phyloP scores from a whole-genome alignment of 2,888 invertebrate species.

The Pyrgus malvae region DNA sequence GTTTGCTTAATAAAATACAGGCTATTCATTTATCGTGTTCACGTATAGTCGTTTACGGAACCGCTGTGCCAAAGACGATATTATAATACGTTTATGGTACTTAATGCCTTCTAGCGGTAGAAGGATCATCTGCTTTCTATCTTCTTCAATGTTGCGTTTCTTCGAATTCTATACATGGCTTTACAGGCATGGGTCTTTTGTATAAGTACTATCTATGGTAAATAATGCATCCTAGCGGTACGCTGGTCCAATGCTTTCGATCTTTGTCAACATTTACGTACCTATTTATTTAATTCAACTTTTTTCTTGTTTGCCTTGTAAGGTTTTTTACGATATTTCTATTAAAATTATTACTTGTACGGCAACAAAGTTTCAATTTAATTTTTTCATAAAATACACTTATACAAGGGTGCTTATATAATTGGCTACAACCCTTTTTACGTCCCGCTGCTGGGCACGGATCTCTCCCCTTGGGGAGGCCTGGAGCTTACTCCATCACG shows the following conservation, averaged over 20 bases:
- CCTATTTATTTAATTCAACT: neutral
- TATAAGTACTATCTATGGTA: neutral
- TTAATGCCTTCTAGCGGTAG: neutral
- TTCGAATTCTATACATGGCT: neutral
- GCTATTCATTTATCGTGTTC: constrained; percentile 3
- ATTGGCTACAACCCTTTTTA: too few species aligned
- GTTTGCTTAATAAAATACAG: neutral
- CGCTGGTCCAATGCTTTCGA: neutral
- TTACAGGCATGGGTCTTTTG: neutral
- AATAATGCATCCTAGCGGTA: neutral
- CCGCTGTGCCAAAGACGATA: constrained; percentile 3
- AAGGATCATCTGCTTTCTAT: neutral
- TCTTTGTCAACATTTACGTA: neutral
- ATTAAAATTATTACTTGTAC: too few species aligned
- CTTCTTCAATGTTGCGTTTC: constrained; percentile 1
- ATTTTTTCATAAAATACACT: too few species aligned
- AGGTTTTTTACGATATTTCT: neutral
- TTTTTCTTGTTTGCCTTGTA: neutral
- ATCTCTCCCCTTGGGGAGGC: too few species aligned
- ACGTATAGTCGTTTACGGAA: constrained; percentile 6
- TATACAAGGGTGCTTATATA: too few species aligned
- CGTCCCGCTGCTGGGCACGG: too few species aligned
- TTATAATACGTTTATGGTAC: constrained; percentile 16
- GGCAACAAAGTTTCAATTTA: too few species aligned
- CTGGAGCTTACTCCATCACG: too few species aligned